phyloP scores from a whole-genome alignment of 2,113 vertebrate species.

The Bubo bubo region DNA sequence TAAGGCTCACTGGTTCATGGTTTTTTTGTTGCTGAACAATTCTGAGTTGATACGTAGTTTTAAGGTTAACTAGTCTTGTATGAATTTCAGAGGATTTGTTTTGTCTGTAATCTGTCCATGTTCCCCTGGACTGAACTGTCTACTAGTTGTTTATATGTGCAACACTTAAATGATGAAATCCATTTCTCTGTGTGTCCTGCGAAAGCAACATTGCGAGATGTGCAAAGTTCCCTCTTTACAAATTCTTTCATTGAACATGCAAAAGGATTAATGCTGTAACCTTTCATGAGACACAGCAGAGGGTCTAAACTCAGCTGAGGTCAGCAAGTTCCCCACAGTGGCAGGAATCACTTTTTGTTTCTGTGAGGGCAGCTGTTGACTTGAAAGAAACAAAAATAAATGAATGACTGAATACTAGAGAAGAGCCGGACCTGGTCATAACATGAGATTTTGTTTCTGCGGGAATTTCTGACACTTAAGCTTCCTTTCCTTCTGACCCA shows the following conservation, averaged over 20 bases:
- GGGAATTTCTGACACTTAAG: slow-evolving; percentile 49
- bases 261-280: neutral
- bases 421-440: slow-evolving; percentile 6
- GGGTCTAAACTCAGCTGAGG: neutral
- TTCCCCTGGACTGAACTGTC: neutral
- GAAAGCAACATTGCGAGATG: accelerated
- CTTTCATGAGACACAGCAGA: neutral
- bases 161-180: neutral
- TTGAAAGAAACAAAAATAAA: slow-evolving; percentile 51
- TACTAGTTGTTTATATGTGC: neutral
- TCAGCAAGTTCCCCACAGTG: neutral
- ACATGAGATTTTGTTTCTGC: neutral
- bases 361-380: neutral
- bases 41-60: neutral
- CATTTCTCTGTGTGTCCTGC: neutral
- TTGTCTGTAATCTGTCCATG: neutral
- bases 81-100: neutral
- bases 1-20: accelerated
- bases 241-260: neutral
- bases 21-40: neutral
- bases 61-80: neutral
- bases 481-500: slow-evolving; percentile 1
- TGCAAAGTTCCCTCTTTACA: neutral
- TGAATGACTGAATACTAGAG: neutral
- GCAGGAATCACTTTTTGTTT: neutral